Base-by-base conservation (phyloP, 2,797 vertebrate genomes). In the Rhinogobio ventralis region DNA sequence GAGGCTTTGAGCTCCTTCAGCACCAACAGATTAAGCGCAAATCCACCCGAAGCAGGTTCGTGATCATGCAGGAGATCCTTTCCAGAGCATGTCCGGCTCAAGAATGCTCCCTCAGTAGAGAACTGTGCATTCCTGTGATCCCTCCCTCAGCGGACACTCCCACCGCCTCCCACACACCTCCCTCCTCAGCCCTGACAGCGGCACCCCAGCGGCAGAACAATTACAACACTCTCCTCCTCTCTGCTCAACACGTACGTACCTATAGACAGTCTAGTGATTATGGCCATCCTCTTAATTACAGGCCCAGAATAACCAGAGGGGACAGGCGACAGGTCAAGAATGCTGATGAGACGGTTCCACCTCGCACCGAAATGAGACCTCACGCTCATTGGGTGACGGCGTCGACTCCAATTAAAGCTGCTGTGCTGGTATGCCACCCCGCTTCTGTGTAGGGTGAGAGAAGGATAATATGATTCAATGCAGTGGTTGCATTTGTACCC, bases 171-270 rank as follows among this genome's bases (percentile, higher is more conserved):
- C 79, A 51, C 77, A 51, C 77, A 64, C 68, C 84, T 74, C 51
- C 85, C 79, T 62, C 81, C 85, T 68, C 64, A 39, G 88, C 91
- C 90, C 86, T 92, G 92, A 72, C 80, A 83, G 80, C 49, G 28
- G 71, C 75, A 46, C 79, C 81, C 82, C 84, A 64, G 72, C 79
- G 68, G 51, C 81, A 64, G 45, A 39, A 88, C 77, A 81, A 76
- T 83, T 83, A 85, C 72, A 73, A 53, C 69, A 76, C 67, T 85
- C 88, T 86, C 88, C 87, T 87, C 85, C 84, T 84, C 57, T 23
- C 55, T 76, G 60, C 80, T 71, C 57, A 75, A 75, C 68, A 85
- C 60, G 53, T 25, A 85, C 60, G 45, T 25, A 76, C 79, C 28
- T 68, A 76, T 42, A 76, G 71, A 86, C 62, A 86, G 79, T 42